A percentile compares a stretch with the other conserved stretches of the same genome.
Evolutionary conservation across 2,113 vertebrate genomes (phyloP).

Genomic region (Bufo gargarizans): DNA sequence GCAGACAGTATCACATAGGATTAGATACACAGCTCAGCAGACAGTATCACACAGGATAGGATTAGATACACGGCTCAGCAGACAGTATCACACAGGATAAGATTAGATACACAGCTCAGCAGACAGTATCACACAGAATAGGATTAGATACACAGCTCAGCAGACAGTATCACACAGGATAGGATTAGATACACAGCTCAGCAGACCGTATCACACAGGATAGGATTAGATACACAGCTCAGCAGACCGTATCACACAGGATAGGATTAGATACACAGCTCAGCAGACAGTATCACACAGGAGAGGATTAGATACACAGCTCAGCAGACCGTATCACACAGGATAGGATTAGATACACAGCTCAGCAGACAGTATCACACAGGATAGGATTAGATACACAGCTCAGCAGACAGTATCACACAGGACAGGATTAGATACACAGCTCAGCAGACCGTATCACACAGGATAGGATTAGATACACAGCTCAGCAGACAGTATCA

Average conservation of each 20-base stretch:
- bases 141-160: background rate
- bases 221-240: background rate
- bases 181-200: background rate
- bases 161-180: no score
- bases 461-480: background rate
- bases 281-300: no score
- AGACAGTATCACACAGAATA: no score
- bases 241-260: no score
- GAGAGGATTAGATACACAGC: background rate
- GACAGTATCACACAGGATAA: no score
- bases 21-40: background rate
- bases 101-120: background rate
- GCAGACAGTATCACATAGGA: no score
- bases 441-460: no score
- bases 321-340: no score
- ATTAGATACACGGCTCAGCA: background rate
- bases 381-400: background rate
- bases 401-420: no score
- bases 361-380: no score
- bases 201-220: no score
- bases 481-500: no score
- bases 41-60: background rate
- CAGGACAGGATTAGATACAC: background rate
- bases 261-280: background rate
- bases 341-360: background rate